phyloP scores from a whole-genome alignment of 1,140 invertebrate genomes.

The Gerris buenoi region DNA sequence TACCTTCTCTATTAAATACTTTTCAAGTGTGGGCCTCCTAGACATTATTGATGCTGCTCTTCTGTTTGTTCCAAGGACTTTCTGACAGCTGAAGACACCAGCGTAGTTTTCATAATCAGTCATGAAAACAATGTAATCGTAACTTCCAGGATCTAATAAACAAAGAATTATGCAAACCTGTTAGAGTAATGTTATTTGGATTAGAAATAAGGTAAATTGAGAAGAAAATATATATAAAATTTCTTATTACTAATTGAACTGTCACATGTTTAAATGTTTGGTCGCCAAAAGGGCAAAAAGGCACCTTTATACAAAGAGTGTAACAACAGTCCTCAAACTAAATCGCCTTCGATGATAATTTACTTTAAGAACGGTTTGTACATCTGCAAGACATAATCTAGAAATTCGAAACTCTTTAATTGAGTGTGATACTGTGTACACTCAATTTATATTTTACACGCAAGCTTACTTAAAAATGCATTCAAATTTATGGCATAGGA shows the following conservation, averaged over 20 bases:
- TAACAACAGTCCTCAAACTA: no score
- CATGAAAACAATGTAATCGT: conserved; percentile 52
- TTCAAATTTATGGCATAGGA: no score
- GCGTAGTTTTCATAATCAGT: conserved; percentile 63
- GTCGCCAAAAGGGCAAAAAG: no score
- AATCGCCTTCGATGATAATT: no score
- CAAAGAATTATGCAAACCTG: neutral
- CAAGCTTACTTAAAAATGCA: no score
- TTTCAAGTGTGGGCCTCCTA: conserved; percentile 47
- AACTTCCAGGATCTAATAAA: conserved; percentile 53
- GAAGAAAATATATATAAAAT: neutral
- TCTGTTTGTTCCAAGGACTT: conserved; percentile 51
- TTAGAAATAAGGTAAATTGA: neutral
- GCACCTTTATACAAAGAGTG: no score
- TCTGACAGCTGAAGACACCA: conserved; percentile 67
- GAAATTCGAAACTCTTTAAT: no score
- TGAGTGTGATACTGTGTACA: no score
- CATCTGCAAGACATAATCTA: no score
- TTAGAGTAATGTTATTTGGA: neutral
- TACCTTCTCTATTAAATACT: conserved; percentile 47
- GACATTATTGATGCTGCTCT: conserved; percentile 64
- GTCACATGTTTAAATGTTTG: neutral
- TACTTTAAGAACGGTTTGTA: no score
- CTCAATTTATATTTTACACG: no score
- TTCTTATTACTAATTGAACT: neutral